Base-by-base conservation (phyloP, 1,140 invertebrate genomes). In the Procambarus clarkii region DNA sequence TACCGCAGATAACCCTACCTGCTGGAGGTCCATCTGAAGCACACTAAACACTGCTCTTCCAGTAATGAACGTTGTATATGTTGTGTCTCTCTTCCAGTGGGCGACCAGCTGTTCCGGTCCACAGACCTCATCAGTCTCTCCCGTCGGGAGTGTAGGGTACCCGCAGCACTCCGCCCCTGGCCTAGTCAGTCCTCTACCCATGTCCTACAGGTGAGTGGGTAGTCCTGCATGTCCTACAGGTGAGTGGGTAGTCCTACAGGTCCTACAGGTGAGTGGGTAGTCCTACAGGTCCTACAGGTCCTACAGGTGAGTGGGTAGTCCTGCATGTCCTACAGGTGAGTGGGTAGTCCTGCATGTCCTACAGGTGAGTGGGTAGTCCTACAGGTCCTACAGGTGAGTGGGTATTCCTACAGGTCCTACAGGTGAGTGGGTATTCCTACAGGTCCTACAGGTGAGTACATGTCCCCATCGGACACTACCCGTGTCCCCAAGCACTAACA, bases 171-270 rank as follows among this genome's bases (percentile, higher is more conserved):
- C 88, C 18, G 92, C 88, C 0, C 88, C 88, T 9, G 92, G 92
- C 48, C 64, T 92, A 11, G 88, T 92, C 77, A 92, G 92, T 48
- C 88, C 92, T 5, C 79, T 92, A 44, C 92, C 92, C 64, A 88
- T 92, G 80, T 77, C 84, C 0, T 92, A 92, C 83, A 90, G 92
- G 92, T 92, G 78, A 89, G 86, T 44, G n/a, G 4, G 69, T n/a
- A 34, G 21, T 21, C 69, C 60, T 21, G 1, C n/a, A 71, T 44
- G 69, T 24, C 18, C 18, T 71, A 71, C n/a, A 64, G 69, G n/a
- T 24, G 69, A 71, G 69, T 71, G 69, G 4, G 69, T 2, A 24
- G 18, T 18, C 69, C 69, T n/a, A 5, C 21, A 21, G 69, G 80
- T 77, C 84, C 0, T 92, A 92, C 83, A 90, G 92, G 92, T 92